Conservation (phyloP, 2,888 invertebrate genomes). For the Acanthacorydalis orientalis region DNA sequence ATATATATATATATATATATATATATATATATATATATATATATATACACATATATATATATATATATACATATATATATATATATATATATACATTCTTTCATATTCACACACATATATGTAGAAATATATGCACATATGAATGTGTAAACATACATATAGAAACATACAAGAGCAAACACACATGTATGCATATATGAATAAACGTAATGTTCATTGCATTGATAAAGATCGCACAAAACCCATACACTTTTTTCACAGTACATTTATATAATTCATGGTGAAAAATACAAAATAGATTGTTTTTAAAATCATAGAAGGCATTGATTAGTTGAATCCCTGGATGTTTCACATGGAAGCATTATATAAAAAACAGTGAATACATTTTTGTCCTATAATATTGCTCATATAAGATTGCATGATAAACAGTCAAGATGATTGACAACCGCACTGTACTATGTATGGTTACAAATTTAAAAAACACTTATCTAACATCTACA, state of each 20-base stretch:
- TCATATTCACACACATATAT: no score
- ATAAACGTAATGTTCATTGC: neutral
- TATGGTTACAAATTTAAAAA: neutral
- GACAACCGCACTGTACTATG: neutral
- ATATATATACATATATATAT: neutral
- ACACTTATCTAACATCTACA: neutral
- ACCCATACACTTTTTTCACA: neutral
- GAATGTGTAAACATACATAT: neutral
- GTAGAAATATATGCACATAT: no score
- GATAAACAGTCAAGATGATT: neutral
- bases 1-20: no score
- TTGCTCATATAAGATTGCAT: neutral
- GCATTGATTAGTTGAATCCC: slow-evolving; percentile 2
- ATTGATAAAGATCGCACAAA: neutral
- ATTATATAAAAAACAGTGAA: slow-evolving; percentile 1
- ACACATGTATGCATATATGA: neutral
- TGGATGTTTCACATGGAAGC: slow-evolving; percentile 1
- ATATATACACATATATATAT: neutral
- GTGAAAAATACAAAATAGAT: slow-evolving; percentile 1
- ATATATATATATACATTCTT: no score
- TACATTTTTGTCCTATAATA: neutral
- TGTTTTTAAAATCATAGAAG: slow-evolving; percentile 1
- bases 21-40: no score
- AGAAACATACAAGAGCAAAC: neutral
- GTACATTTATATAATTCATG: neutral